A percentile compares a stretch with the other conserved stretches of the same genome.
phyloP scores from a whole-genome alignment of 2,888 invertebrate species.

The Clunio marinus region DNA sequence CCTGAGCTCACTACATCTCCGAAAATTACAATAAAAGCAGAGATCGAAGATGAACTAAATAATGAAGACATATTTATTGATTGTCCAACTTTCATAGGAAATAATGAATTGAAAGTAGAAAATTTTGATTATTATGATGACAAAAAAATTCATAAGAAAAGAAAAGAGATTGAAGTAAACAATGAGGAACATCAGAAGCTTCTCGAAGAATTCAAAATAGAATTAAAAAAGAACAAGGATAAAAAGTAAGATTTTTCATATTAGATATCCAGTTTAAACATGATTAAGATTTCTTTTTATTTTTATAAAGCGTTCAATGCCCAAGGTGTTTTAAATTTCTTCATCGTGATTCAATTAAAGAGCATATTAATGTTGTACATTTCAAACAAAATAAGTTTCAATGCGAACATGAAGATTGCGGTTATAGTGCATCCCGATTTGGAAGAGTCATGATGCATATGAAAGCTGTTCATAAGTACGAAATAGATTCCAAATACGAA shows the following conservation, averaged over 20 bases:
- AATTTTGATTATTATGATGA: neutral
- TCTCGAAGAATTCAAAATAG: neutral
- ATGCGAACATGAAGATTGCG: neutral
- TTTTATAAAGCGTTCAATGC: neutral
- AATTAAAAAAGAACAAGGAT: neutral
- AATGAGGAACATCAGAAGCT: slow-evolving; percentile 6
- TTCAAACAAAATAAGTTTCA: neutral
- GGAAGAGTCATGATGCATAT: neutral
- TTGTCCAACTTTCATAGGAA: neutral
- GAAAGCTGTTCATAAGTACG: neutral
- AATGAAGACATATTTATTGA: slow-evolving; percentile 15
- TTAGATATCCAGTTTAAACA: neutral
- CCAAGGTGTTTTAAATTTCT: neutral
- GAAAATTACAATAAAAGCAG: neutral
- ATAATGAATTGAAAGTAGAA: neutral
- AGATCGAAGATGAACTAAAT: neutral
- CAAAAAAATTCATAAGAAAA: neutral
- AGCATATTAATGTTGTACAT: neutral
- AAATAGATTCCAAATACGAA: neutral
- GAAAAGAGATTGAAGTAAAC: neutral
- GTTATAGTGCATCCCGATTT: neutral
- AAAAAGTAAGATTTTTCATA: neutral
- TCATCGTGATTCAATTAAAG: neutral
- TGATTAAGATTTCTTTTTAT: no score
- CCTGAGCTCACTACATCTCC: neutral